A percentile compares a stretch with the other conserved stretches of the same genome.
phyloP scores from a whole-genome alignment of 2,888 invertebrate species.

The Eupithecia dodoneata region DNA sequence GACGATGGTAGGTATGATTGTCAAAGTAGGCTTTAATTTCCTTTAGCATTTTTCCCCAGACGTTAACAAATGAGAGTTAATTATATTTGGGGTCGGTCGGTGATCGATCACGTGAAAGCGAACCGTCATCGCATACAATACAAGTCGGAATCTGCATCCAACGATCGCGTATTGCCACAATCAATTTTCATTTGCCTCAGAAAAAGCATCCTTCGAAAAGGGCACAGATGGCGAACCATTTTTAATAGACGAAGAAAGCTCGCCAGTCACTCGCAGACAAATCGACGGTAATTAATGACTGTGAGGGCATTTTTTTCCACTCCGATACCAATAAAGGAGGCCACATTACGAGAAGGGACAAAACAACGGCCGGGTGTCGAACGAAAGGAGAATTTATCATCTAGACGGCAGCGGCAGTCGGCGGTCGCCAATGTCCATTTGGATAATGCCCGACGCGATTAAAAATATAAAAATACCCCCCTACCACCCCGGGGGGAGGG shows the following conservation, averaged over 20 bases:
- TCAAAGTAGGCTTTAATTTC: conserved; percentile 18
- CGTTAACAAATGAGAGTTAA: conserved; percentile 51
- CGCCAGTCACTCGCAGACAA: conserved; percentile 79
- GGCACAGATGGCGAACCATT: conserved; percentile 68
- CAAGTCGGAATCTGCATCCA: conserved; percentile 72
- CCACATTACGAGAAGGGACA: conserved; percentile 74
- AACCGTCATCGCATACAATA: conserved; percentile 68
- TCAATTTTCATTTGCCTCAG: conserved; percentile 67
- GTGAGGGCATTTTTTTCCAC: conserved; percentile 70
- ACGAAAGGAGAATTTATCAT: conserved; percentile 84
- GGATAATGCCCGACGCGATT: conserved; percentile 85
- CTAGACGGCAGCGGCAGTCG: conserved; percentile 79
- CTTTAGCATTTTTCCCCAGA: conserved; percentile 34
- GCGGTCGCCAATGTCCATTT: conserved; percentile 83
- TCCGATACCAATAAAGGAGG: conserved; percentile 74
- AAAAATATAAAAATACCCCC: conserved; percentile 84
- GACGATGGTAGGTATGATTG: background rate
- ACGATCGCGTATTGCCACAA: conserved; percentile 75
- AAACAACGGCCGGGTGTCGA: conserved; percentile 81
- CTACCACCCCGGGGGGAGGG: conserved; percentile 56
- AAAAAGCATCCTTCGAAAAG: conserved; percentile 55
- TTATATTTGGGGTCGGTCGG: conserved; percentile 46
- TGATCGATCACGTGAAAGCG: conserved; percentile 70
- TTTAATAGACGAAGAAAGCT: conserved; percentile 79
- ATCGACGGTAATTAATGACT: conserved; percentile 81